These are phyloP conservation scores for Sesamia inferens DNA, from an alignment of 2,888 invertebrate genomes.

Conservation along the genomic window DNA sequence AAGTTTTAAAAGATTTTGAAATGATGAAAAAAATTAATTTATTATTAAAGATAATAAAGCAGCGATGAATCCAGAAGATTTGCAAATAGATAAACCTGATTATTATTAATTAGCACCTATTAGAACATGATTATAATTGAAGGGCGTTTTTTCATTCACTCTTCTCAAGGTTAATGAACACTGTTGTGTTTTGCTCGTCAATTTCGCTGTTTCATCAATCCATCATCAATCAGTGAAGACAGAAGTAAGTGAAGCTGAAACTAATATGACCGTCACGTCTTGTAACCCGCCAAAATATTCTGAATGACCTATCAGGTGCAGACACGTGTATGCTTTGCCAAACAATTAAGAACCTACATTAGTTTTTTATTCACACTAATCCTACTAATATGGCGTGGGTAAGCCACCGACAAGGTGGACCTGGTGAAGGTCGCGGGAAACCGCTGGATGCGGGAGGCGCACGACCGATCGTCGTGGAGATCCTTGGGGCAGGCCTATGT, in stretches of 20 bases:
- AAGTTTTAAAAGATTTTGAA: slow-evolving; percentile 24
- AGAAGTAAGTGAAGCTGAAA: slow-evolving; percentile 18
- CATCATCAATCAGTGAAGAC: slow-evolving; percentile 5
- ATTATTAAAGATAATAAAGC: neutral
- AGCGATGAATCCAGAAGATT: slow-evolving; percentile 1
- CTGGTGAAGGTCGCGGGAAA: no score
- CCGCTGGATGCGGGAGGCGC: no score
- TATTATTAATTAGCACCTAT: neutral
- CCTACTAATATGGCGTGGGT: no score
- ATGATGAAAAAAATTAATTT: neutral
- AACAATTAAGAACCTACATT: neutral
- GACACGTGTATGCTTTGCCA: neutral
- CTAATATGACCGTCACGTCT: slow-evolving; percentile 5
- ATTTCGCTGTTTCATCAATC: slow-evolving; percentile 23
- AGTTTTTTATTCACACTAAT: neutral
- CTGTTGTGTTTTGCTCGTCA: neutral
- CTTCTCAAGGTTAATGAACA: neutral
- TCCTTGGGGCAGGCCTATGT: no score
- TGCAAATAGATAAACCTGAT: neutral
- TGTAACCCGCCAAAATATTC: neutral
- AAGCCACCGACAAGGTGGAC: no score
- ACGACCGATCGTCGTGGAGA: no score
- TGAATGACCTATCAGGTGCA: neutral
- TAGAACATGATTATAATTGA: neutral
- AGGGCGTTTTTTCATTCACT: neutral